Percentiles rank a stretch among this genome's conserved stretches.
These are phyloP conservation scores for Corydoras maculifer DNA, from an alignment of 2,113 vertebrate species.

Conservation along the genomic window DNA sequence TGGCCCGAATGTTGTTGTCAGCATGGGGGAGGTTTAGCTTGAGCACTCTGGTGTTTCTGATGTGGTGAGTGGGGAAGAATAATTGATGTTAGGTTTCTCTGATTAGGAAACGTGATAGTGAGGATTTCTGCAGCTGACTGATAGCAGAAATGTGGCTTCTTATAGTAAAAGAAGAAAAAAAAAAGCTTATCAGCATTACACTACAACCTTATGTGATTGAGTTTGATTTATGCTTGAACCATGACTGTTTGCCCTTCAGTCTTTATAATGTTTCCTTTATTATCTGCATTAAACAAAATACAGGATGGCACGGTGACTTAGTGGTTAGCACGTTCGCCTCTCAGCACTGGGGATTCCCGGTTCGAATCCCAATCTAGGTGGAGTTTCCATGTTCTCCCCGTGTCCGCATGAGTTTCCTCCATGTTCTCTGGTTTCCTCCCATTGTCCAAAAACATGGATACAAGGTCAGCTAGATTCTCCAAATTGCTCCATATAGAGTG, in stretches of 20 bases:
- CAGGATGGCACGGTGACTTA: no score
- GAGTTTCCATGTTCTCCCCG: no score
- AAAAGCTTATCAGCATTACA: neutral
- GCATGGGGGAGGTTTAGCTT: neutral
- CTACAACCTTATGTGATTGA: no score
- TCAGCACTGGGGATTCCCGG: no score
- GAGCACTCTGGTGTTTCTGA: neutral
- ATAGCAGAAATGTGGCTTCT: neutral
- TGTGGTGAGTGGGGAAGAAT: neutral
- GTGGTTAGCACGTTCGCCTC: no score
- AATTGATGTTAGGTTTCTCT: neutral
- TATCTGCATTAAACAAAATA: no score
- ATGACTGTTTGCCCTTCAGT: neutral
- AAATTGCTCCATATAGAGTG: no score
- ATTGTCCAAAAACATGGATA: no score
- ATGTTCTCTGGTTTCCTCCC: no score
- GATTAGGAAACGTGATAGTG: neutral
- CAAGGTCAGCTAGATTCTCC: no score
- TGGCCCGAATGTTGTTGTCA: conserved; percentile 1
- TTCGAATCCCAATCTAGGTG: no score
- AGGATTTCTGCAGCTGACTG: neutral
- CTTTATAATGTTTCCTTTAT: neutral
- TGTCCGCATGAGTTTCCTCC: no score
- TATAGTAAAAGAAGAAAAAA: neutral
- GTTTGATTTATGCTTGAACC: neutral